These are phyloP conservation scores for Drosophila simulans DNA, from an alignment of 1,140 invertebrate genomes.

Conservation along the genomic window DNA sequence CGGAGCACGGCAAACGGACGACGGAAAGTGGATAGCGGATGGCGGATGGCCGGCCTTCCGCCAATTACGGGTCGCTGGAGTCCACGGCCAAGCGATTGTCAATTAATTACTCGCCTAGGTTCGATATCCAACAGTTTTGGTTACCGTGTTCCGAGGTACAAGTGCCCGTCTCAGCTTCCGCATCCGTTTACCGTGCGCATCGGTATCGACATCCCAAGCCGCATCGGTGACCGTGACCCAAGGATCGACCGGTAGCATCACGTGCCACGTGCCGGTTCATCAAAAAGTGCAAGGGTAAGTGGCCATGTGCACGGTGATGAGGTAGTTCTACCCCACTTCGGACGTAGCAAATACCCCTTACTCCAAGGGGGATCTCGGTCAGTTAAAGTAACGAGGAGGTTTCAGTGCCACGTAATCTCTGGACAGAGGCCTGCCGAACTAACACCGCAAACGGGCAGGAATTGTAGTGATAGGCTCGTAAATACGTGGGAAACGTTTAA, in stretches of 20 bases:
- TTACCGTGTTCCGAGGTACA: background rate
- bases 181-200: too few relatives aligned
- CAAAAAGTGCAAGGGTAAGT: constrained; percentile 46
- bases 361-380: too few relatives aligned
- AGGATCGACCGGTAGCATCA: constrained; percentile 56
- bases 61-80: constrained; percentile 10
- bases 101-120: constrained; percentile 33
- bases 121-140: constrained; percentile 24
- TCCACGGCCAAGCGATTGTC: constrained; percentile 12
- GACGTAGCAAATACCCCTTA: background rate
- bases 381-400: too few relatives aligned
- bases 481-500: background rate
- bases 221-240: constrained; percentile 60
- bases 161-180: background rate
- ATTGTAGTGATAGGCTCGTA: background rate
- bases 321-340: too few relatives aligned
- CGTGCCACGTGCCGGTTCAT: constrained; percentile 42
- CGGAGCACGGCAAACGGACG: constrained; percentile 6
- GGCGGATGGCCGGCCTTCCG: background rate
- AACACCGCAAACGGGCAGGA: background rate
- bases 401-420: background rate
- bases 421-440: too few relatives aligned
- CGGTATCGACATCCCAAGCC: background rate
- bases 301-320: constrained; percentile 1
- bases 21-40: background rate